Base-by-base conservation (phyloP, 2,113 vertebrate species). In the Alces alces region DNA sequence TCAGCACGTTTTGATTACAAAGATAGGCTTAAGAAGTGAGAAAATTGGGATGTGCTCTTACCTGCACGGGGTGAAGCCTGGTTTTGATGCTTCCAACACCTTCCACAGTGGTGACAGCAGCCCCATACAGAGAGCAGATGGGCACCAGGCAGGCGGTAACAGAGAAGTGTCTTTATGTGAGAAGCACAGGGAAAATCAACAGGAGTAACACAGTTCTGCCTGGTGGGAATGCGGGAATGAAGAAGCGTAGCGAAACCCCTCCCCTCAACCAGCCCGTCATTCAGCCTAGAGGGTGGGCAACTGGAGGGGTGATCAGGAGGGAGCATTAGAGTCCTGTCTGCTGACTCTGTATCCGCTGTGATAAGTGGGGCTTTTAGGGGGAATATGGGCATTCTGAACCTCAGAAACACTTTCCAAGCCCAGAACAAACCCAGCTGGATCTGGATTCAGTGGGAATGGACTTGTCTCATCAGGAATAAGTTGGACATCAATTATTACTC, bases 21-120 rank as follows among this genome's bases (percentile, higher is more conserved):
- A 58, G 70, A 39, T 11, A 50, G 84, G 14, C 60, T 43, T 30
- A n/a, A 80, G 89, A 36, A 52, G 36, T 36, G 54, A 92, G 85
- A 82, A 25, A 66, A 36, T 8, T 12, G 39, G 36, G 30, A 10
- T 0, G 19, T 43, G 55, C 1, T 82, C 91, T 98, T 95, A 99
- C 99, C 99, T 99, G 99, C 8, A 99, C 98, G 0, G 99, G 99
- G 96, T 99, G 99, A 92, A 99, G 97, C 97, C 99, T 99, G 96
- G 98, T 99, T 94, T 97, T 99, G 91, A 99, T 98, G 98, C 98
- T 99, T 90, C 99, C 99, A 52, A 99, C 91, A 30, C 99, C 99
- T 98, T 99, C 99, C 96, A 99, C 99, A 0, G 99, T 99, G 97
- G 99, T 99, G 97, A 99, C 95, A 1, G 99, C 99, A 2, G 98